Percentiles rank a stretch among this genome's conserved stretches.
These are phyloP conservation scores for Xestia ashworthii DNA, from an alignment of 2,888 invertebrate species.

Conservation along the genomic window DNA sequence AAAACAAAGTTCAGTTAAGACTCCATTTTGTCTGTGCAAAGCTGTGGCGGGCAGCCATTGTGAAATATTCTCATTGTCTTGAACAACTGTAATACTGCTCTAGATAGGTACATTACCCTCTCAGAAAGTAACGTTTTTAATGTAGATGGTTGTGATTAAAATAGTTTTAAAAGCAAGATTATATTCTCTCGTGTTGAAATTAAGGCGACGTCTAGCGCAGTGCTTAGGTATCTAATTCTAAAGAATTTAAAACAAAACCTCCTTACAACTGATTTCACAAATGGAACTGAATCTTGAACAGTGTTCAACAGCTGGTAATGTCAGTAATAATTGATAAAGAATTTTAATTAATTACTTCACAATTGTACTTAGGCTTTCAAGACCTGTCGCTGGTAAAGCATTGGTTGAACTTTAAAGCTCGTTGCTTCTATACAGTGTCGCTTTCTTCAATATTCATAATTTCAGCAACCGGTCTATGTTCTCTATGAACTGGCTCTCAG, in stretches of 20 bases:
- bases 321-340: neutral
- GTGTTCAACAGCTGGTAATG: neutral
- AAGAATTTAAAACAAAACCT: neutral
- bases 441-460: neutral
- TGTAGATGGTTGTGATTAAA: slow-evolving; percentile 31
- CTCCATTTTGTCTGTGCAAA: slow-evolving; percentile 49
- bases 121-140: slow-evolving; percentile 49
- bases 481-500: neutral
- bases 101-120: slow-evolving; percentile 49
- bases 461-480: neutral
- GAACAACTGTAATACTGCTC: slow-evolving; percentile 50
- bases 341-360: too few species aligned
- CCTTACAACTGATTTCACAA: neutral
- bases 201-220: neutral
- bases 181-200: neutral
- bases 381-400: too few species aligned
- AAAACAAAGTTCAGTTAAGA: slow-evolving; percentile 53
- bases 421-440: neutral
- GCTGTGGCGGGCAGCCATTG: slow-evolving; percentile 61
- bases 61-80: slow-evolving; percentile 64
- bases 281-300: neutral
- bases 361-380: too few species aligned
- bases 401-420: too few species aligned
- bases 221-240: neutral
- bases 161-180: slow-evolving; percentile 30